Percentiles rank a stretch among this genome's conserved stretches.
These are phyloP conservation scores for Bilobella aurantiaca DNA, from an alignment of 1,140 invertebrate species.

Conservation along the genomic window DNA sequence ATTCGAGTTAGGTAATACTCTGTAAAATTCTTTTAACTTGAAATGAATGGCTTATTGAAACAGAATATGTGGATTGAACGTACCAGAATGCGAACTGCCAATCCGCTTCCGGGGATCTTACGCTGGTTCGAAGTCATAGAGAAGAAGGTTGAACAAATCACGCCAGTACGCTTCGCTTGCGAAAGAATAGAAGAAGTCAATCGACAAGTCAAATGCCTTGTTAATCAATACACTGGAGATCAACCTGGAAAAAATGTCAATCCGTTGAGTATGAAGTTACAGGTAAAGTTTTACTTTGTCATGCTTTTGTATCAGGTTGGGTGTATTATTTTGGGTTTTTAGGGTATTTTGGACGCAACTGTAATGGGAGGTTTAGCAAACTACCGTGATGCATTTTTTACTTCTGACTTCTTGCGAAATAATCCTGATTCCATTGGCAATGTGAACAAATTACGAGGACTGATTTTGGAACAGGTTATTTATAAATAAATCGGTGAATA, in stretches of 20 bases:
- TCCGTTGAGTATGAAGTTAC: constrained; percentile 78
- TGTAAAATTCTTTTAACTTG: too few relatives aligned
- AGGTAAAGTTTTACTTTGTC: constrained; percentile 19
- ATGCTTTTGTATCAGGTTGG: background rate
- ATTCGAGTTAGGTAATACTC: background rate
- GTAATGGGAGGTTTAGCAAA: constrained; percentile 93
- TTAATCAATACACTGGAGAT: constrained; percentile 65
- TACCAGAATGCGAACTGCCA: constrained; percentile 71
- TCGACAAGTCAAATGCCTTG: constrained; percentile 63
- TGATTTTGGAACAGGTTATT: constrained; percentile 65
- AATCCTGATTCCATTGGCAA: constrained; percentile 62
- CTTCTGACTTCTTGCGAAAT: constrained; percentile 62
- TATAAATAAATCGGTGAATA: too few relatives aligned
- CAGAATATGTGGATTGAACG: constrained; percentile 88
- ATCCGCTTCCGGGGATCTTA: constrained; percentile 79
- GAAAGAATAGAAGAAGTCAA: constrained; percentile 85
- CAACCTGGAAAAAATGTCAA: constrained; percentile 65
- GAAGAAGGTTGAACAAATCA: constrained; percentile 65
- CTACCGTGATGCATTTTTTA: constrained; percentile 86
- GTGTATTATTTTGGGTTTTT: constrained; percentile 19
- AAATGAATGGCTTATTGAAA: constrained; percentile 24
- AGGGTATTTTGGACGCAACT: constrained; percentile 85
- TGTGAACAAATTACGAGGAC: constrained; percentile 45
- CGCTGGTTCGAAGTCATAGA: constrained; percentile 86
- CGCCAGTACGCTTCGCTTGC: constrained; percentile 84